These are phyloP conservation scores for Astreopora myriophthalma DNA, from an alignment of 64 coral and sea anemone species.

Conservation along the genomic window DNA sequence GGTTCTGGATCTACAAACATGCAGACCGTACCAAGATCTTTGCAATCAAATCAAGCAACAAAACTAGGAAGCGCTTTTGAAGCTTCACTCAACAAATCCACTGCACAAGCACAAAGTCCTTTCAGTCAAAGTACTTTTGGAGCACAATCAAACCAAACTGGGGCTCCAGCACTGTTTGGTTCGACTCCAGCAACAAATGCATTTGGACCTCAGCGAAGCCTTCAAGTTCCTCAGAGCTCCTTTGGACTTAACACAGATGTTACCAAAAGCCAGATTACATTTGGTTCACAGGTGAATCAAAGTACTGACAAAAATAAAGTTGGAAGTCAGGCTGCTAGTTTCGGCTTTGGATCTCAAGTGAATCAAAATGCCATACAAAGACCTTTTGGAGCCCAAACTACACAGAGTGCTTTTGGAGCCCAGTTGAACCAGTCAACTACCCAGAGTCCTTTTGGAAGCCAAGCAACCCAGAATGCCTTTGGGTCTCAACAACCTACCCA, in stretches of 20 bases:
- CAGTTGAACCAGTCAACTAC: background rate
- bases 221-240: background rate
- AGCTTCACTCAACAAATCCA: background rate
- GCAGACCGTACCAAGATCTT: background rate
- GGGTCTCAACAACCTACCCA: background rate
- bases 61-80: background rate
- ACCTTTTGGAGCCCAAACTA: conserved; percentile 3
- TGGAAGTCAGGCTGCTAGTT: background rate
- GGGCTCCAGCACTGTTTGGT: conserved; percentile 5
- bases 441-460: conserved; percentile 10
- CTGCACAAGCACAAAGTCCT: background rate
- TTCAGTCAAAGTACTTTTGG: conserved; percentile 26
- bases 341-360: background rate
- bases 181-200: background rate
- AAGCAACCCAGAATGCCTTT: background rate
- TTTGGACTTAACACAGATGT: conserved; percentile 12
- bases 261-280: background rate
- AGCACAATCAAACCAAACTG: background rate
- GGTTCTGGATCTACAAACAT: background rate
- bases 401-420: conserved; percentile 37
- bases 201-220: conserved; percentile 23
- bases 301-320: background rate
- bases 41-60: background rate
- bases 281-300: background rate
- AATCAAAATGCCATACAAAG: conserved; percentile 2